Percentiles rank a stretch among this genome's conserved stretches.
Evolutionary conservation across 2,888 invertebrate genomes (phyloP).

Genomic region (Cephus pygmeus): DNA sequence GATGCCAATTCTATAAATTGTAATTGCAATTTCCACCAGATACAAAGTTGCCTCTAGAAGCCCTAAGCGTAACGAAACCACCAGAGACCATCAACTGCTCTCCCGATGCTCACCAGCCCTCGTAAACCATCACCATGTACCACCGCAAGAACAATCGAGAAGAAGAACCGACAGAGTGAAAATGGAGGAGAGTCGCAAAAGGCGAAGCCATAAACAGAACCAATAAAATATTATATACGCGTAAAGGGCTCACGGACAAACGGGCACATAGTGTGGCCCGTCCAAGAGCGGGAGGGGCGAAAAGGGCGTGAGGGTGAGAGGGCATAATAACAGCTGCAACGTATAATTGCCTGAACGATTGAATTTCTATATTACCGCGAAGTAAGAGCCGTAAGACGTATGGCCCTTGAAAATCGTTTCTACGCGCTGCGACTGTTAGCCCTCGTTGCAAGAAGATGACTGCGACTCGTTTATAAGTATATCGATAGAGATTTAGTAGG

Average conservation of each 20-base stretch:
- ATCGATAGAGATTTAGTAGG: background rate
- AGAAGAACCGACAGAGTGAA: background rate
- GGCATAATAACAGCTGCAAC: slow-evolving; percentile 60
- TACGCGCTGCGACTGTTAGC: slow-evolving; percentile 25
- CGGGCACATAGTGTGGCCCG: slow-evolving; percentile 16
- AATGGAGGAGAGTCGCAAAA: background rate
- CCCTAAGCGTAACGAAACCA: background rate
- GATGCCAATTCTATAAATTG: background rate
- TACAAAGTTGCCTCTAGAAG: background rate
- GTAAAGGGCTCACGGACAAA: slow-evolving; percentile 18
- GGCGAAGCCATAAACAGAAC: slow-evolving; percentile 60
- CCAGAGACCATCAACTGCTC: background rate
- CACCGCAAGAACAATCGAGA: background rate
- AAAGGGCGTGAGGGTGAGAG: slow-evolving; percentile 26
- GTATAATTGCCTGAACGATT: slow-evolving; percentile 64
- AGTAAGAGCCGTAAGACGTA: slow-evolving; percentile 33
- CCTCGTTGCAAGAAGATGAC: background rate
- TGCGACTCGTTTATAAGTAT: background rate
- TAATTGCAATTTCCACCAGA: background rate
- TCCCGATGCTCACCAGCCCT: background rate
- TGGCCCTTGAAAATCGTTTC: slow-evolving; percentile 23
- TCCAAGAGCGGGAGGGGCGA: slow-evolving; percentile 6
- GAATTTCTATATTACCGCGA: slow-evolving; percentile 63
- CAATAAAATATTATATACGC: slow-evolving; percentile 62
- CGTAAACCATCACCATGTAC: background rate